A percentile compares a stretch with the other conserved stretches of the same genome.
Conservation (phyloP, 2,888 invertebrate species). For the Hymenopus coronatus region DNA sequence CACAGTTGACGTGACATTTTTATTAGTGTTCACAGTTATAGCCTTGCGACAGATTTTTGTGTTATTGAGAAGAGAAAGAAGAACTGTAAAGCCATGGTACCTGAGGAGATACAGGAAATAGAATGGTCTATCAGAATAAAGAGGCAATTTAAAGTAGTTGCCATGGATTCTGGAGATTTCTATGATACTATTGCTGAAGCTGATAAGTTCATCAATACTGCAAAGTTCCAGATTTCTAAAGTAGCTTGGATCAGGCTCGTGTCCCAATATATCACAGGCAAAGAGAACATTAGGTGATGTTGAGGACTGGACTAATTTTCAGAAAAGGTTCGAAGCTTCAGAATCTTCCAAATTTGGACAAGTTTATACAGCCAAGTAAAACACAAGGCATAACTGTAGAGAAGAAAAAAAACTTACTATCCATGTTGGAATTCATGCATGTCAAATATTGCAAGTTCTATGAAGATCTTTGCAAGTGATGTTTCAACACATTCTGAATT, state of each 20-base stretch:
- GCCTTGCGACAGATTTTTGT: conserved; percentile 34
- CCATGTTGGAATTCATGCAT: too few relatives aligned
- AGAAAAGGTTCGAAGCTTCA: neutral
- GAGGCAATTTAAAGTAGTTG: neutral
- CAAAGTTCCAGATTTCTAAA: neutral
- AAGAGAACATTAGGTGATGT: neutral
- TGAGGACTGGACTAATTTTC: neutral
- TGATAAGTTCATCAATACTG: neutral
- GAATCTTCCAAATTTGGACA: neutral
- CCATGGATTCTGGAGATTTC: neutral
- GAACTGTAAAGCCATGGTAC: too few relatives aligned
- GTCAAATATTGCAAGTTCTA: too few relatives aligned
- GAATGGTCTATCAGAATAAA: too few relatives aligned
- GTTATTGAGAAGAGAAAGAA: too few relatives aligned
- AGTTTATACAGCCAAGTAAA: neutral
- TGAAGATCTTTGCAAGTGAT: too few relatives aligned
- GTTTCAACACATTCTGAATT: too few relatives aligned
- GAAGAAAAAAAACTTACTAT: too few relatives aligned
- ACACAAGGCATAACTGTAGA: neutral
- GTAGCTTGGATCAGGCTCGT: neutral
- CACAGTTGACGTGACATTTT: neutral
- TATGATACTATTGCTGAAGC: neutral
- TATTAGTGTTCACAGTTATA: neutral
- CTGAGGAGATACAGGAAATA: too few relatives aligned
- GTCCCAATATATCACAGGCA: neutral